Conservation (phyloP, 1,140 invertebrate species). For the Drosophila navojoa region DNA sequence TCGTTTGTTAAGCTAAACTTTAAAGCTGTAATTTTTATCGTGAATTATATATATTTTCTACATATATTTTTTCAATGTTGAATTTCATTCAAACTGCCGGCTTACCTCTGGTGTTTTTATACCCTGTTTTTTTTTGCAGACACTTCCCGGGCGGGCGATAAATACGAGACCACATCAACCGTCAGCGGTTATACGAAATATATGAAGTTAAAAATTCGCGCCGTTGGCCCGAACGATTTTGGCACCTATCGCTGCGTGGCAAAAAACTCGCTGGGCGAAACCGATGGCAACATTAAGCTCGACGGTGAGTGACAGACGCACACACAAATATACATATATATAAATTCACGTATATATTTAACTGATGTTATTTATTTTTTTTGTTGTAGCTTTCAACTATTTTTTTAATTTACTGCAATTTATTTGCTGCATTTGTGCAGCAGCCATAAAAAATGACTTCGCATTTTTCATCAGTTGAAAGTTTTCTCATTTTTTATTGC, state of each 20-base stretch:
- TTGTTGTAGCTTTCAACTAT: constrained; percentile 19
- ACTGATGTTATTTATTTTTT: background rate
- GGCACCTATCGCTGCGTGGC: constrained; percentile 96
- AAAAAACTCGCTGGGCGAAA: constrained; percentile 96
- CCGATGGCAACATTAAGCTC: constrained; percentile 95
- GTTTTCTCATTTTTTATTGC: background rate
- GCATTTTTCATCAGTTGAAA: constrained; percentile 6
- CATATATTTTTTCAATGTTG: background rate
- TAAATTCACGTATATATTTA: background rate
- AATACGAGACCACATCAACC: constrained; percentile 91
- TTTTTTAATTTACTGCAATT: constrained; percentile 37
- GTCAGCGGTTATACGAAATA: constrained; percentile 94
- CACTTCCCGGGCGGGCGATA: constrained; percentile 88
- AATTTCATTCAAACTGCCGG: constrained; percentile 28
- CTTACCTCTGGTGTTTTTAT: background rate
- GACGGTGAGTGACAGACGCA: constrained; percentile 89
- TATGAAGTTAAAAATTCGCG: constrained; percentile 94
- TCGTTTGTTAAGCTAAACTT: constrained; percentile 8
- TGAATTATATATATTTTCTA: background rate
- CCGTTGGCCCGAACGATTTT: constrained; percentile 91
- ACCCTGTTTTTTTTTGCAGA: constrained; percentile 61
- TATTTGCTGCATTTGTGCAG: constrained; percentile 14
- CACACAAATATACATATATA: background rate
- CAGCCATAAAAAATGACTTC: constrained; percentile 3
- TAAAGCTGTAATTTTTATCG: constrained; percentile 25